Base-by-base conservation (phyloP, 2,113 vertebrate genomes). In the Phyllostomus discolor region DNA sequence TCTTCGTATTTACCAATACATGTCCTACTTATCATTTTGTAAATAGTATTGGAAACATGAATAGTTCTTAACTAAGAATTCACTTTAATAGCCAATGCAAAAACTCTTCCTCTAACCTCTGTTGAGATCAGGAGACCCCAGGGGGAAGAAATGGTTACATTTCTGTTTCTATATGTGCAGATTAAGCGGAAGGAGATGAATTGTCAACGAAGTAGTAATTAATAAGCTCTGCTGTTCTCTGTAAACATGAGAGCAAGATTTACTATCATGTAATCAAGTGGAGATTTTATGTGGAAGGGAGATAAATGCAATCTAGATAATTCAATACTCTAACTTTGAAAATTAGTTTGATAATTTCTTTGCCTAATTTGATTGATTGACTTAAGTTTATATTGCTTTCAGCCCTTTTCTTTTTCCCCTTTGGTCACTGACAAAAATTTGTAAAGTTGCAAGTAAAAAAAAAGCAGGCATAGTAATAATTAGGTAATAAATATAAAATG, bases 311-410 rank as follows among this genome's bases (percentile, higher is more conserved):
- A 76, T 88, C 16, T 20, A 94, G 48, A 73, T 81, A 76, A 73
- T 72, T 78, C 28, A 94, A 5, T 92, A 81, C 2, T 64, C 20
- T 90, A 88, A 94, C 50, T 92, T 54, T 7, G 82, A 95, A 96
- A 92, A 90, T 90, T 76, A 94, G 59, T 75, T 52, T 92, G 80
- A 88, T 59, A 94, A 6, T 90, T 38, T 86, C 59, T 92, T 94
- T 50, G 38, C 46, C 46, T 91, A 85, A 67, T 96, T 93, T 93
- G 52, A 54, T 91, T 93, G 41, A 48, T 90, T 64, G 43, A 84
- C 95, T 84, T 83, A 59, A 57, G 24, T 90, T 93, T 94, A 83
- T 94, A 3, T 91, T 79, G 66, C 54, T 94, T 92, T 79, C n/a
- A 50, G 90, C 54, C 75, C n/a, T 89, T 88, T 41, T 17, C 48